Evolutionary conservation across 2,113 vertebrate genomes (phyloP), one percentile per base, ranked within the genome.

Genomic region (Pachyramphus minor): DNA sequence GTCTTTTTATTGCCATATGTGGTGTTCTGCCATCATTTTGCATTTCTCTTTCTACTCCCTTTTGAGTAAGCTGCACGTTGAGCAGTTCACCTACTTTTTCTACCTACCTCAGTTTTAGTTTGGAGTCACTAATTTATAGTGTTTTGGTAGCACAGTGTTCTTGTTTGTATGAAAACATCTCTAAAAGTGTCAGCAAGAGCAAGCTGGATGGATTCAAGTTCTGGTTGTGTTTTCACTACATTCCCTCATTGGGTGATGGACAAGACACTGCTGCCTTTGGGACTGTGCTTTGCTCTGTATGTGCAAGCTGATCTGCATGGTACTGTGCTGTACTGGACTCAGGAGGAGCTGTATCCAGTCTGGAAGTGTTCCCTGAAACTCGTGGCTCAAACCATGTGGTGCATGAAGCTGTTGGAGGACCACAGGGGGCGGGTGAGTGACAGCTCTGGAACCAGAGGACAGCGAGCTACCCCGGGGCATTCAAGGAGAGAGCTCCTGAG

Each of bases 321-420:
- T 41, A 5, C 23, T 0, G 1, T 52, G 39, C 45, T 6, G 12
- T 30, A 30, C 23, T 82, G 56, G 41, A 44, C 24, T 8, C 17
- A 22, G 39, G n/a, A 31, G 53, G 47, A 55, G 33, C 31, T 78
- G 72, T 23, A 52, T 12, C 5, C 33, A 12, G 41, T 14, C 28
- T 33, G n/a, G 41, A 55, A 22, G 13, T n/a, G 20, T 47, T 63
- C 35, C 53, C 28, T 2, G 1, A 45, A 55, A 67, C 55, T 39
- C 4, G 1, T 21, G 45, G 23, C 28, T 93, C 37, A 37, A 14
- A 20, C 19, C 2, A 0, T 0, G 2, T 20, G 30, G 11, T 14
- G 3, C 1, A 4, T 19, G 68, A 37, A 21, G 22, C 30, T 8
- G 21, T 1, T 64, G 55, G 53, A 27, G 50, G 30, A 14, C 30